phyloP scores from a whole-genome alignment of 2,888 invertebrate genomes.

The Gnatocerus cornutus region DNA sequence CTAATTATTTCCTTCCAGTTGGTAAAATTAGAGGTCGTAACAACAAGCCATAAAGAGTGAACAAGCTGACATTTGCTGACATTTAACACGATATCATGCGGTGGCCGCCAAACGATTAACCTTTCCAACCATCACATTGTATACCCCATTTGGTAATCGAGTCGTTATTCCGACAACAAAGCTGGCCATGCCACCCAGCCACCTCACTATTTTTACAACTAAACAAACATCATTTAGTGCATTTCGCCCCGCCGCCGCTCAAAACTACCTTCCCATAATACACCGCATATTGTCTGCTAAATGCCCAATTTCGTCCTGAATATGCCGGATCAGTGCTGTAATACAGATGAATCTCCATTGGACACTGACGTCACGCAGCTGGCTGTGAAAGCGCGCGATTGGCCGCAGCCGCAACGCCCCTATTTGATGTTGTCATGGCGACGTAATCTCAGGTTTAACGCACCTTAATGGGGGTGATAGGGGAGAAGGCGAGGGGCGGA shows the following conservation, averaged over 20 bases:
- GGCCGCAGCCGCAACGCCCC: slow-evolving; percentile 54
- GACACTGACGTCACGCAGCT: slow-evolving; percentile 28
- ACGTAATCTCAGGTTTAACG: slow-evolving; percentile 63
- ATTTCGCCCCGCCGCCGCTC: slow-evolving; percentile 41
- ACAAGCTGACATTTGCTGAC: slow-evolving; percentile 41
- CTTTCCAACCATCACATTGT: slow-evolving; percentile 18
- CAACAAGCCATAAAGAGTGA: slow-evolving; percentile 34
- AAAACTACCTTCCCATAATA: slow-evolving; percentile 66
- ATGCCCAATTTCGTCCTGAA: slow-evolving; percentile 62
- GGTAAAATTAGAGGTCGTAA: slow-evolving; percentile 36
- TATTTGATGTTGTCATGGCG: slow-evolving; percentile 56
- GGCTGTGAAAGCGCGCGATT: slow-evolving; percentile 53
- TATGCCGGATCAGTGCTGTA: slow-evolving; percentile 46
- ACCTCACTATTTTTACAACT: no score
- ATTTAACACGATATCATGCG: slow-evolving; percentile 37
- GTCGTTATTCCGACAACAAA: slow-evolving; percentile 18
- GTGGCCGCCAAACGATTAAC: slow-evolving; percentile 45
- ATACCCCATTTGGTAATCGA: slow-evolving; percentile 31
- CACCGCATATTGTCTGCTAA: slow-evolving; percentile 68
- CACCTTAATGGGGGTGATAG: slow-evolving; percentile 60
- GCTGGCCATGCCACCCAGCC: background rate
- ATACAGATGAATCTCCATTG: slow-evolving; percentile 38
- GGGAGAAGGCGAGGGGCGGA: slow-evolving; percentile 8
- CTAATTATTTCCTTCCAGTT: slow-evolving; percentile 7
- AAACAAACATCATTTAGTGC: background rate